Conservation (phyloP, 2,888 invertebrate species). For the Pherbina coryleti region DNA sequence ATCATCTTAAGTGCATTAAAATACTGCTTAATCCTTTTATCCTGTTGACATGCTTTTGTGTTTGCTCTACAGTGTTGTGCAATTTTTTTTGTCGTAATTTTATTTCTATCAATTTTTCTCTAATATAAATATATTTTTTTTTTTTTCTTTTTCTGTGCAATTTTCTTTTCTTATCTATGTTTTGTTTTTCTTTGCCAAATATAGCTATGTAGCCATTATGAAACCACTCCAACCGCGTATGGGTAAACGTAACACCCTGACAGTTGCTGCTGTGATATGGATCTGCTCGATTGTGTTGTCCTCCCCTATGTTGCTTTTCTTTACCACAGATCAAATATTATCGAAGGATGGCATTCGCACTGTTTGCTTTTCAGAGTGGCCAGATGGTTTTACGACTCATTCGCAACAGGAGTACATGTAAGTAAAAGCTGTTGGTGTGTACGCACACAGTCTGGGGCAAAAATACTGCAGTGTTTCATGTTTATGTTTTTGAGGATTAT, state of each 20-base stretch:
- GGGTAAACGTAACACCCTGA: constrained; percentile 85
- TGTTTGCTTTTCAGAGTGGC: constrained; percentile 89
- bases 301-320: constrained; percentile 87
- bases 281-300: constrained; percentile 81
- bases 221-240: constrained; percentile 90
- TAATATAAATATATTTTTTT: neutral
- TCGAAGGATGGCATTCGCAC: constrained; percentile 75
- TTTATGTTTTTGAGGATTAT: too few relatives aligned
- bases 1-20: too few relatives aligned
- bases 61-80: too few relatives aligned
- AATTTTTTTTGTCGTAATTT: too few relatives aligned
- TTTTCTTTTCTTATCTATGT: neutral
- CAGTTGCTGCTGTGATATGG: constrained; percentile 89
- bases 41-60: too few relatives aligned
- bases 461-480: too few relatives aligned
- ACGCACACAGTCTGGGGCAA: neutral
- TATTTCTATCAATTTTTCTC: too few relatives aligned
- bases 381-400: constrained; percentile 81
- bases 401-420: constrained; percentile 82
- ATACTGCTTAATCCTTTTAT: too few relatives aligned
- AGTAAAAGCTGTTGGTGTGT: constrained; percentile 68
- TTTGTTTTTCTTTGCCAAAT: constrained; percentile 49
- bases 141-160: neutral
- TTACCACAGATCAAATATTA: constrained; percentile 77
- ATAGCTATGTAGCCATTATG: constrained; percentile 95